phyloP scores from a whole-genome alignment of 2,797 vertebrate species.

The Sebastes goodei region DNA sequence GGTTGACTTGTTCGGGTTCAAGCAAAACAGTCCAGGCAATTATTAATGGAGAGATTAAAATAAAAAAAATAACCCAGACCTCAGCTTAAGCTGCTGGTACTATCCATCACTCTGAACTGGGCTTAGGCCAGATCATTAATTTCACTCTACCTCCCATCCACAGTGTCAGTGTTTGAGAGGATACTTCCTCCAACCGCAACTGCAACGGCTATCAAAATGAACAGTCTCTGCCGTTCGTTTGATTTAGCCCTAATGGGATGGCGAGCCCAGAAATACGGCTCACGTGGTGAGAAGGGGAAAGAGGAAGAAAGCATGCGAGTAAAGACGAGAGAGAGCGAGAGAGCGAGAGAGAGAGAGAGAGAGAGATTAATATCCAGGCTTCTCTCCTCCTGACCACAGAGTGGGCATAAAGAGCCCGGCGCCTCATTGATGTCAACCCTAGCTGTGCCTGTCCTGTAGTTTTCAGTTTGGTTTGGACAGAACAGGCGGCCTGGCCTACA shows the following conservation, averaged over 20 bases:
- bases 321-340: slow-evolving; percentile 34
- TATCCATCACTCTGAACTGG: slow-evolving; percentile 36
- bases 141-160: slow-evolving; percentile 36
- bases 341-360: slow-evolving; percentile 66
- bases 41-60: slow-evolving; percentile 54
- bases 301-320: slow-evolving; percentile 70
- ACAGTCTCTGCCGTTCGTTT: slow-evolving; percentile 40
- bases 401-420: slow-evolving; percentile 80
- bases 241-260: slow-evolving; percentile 64
- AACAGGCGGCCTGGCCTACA: slow-evolving; percentile 76
- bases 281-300: slow-evolving; percentile 64
- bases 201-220: slow-evolving; percentile 53
- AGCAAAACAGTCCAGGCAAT: slow-evolving; percentile 24
- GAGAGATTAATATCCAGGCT: slow-evolving; percentile 81
- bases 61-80: slow-evolving; percentile 32
- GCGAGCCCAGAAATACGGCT: slow-evolving; percentile 66
- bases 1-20: slow-evolving; percentile 40
- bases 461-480: slow-evolving; percentile 84
- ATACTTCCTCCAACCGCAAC: slow-evolving; percentile 52
- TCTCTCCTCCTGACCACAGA: slow-evolving; percentile 78
- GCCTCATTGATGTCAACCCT: slow-evolving; percentile 81
- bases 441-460: slow-evolving; percentile 81
- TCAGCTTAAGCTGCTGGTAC: slow-evolving; percentile 24
- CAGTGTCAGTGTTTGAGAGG: slow-evolving; percentile 36
- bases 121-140: slow-evolving; percentile 33